Conservation (phyloP, 1,140 invertebrate genomes). For the Drosophila ercepeae region DNA sequence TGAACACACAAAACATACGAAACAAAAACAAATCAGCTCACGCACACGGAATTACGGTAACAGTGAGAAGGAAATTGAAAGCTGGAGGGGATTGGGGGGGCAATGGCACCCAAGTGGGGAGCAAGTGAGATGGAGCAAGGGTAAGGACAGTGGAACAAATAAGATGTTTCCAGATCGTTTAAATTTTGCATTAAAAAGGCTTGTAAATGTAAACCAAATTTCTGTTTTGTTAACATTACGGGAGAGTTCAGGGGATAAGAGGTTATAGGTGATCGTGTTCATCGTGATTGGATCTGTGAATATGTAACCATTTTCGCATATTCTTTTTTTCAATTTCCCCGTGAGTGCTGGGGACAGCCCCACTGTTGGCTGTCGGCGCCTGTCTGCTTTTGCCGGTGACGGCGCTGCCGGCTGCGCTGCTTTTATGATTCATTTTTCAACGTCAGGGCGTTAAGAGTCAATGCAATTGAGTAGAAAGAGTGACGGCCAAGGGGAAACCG, state of each 20-base stretch:
- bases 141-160: conserved; percentile 7
- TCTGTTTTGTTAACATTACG: no score
- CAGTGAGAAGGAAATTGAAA: conserved; percentile 37
- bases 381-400: conserved; percentile 53
- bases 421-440: conserved; percentile 80
- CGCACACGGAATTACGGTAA: conserved; percentile 34
- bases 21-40: conserved; percentile 45
- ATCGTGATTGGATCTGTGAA: no score
- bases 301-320: no score
- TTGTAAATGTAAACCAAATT: no score
- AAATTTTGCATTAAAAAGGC: no score
- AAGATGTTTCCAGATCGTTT: not conserved
- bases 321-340: no score
- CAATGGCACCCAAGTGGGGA: conserved; percentile 40
- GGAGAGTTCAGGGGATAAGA: no score
- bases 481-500: conserved; percentile 14
- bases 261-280: no score
- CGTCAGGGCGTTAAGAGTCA: conserved; percentile 68
- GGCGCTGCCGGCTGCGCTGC: conserved; percentile 54
- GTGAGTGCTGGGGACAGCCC: no score
- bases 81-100: conserved; percentile 17
- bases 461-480: conserved; percentile 42
- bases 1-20: conserved; percentile 31
- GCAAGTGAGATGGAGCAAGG: conserved; percentile 23
- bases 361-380: conserved; percentile 33